A percentile compares a stretch with the other conserved stretches of the same genome.
These are phyloP conservation scores for Aporrectodea caliginosa DNA, from an alignment of 1,140 invertebrate species.

Conservation along the genomic window DNA sequence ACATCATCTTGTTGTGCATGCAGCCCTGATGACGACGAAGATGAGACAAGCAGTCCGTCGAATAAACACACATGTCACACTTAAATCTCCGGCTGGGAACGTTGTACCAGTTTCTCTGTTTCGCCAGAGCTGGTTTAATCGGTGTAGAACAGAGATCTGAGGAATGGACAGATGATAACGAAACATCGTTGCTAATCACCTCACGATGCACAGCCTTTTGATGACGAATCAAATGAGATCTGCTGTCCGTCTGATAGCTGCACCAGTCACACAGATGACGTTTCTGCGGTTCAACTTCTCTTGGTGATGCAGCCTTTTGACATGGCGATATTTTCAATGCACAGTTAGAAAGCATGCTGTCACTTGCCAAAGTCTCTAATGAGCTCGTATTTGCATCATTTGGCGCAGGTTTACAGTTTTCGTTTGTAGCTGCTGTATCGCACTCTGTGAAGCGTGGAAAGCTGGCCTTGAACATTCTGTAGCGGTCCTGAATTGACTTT, in stretches of 20 bases:
- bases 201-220: constrained; percentile 15
- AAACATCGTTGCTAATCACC: not conserved
- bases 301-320: not conserved
- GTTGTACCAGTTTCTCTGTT: too few relatives aligned
- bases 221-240: constrained; percentile 24
- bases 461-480: not conserved
- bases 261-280: constrained; percentile 17
- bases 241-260: constrained; percentile 27
- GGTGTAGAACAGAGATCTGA: too few relatives aligned
- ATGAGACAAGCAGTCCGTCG: constrained; percentile 32
- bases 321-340: not conserved
- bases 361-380: not conserved
- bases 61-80: constrained; percentile 26
- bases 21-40: constrained; percentile 26
- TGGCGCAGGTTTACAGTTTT: not conserved
- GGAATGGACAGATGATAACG: too few relatives aligned
- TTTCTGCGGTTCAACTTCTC: not conserved
- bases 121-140: too few relatives aligned
- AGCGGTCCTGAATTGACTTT: not conserved
- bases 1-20: constrained; percentile 23
- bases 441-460: not conserved
- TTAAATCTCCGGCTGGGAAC: constrained; percentile 5
- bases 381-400: too few relatives aligned
- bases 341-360: not conserved
- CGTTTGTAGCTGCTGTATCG: not conserved